Evolutionary conservation across 1,140 invertebrate species (phyloP).

Genomic region (Micrasema minimum): DNA sequence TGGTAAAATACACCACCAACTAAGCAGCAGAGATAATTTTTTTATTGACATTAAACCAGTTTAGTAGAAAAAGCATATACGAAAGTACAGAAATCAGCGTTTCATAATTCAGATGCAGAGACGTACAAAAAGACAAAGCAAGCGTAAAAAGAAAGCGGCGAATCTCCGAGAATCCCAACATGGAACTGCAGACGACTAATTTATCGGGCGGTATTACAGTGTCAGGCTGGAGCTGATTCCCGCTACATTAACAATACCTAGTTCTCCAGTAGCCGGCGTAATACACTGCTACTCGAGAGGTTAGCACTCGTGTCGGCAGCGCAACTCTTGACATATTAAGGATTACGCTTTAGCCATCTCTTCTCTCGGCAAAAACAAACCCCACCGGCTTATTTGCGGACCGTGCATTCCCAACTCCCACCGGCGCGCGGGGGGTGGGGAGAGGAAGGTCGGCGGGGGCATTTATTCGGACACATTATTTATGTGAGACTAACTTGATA

Average conservation of each 20-base stretch:
- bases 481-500: not conserved
- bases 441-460: not conserved
- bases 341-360: conserved; percentile 35
- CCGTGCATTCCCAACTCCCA: no score
- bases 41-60: no score
- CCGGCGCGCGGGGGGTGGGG: conserved; percentile 11
- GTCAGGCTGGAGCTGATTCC: no score
- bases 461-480: not conserved
- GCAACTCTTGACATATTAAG: conserved; percentile 47
- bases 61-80: no score
- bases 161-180: conserved; percentile 29
- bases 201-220: conserved; percentile 29
- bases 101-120: no score
- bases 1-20: no score
- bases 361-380: conserved; percentile 17
- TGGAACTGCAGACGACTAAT: conserved; percentile 5
- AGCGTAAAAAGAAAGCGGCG: conserved; percentile 11
- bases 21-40: no score
- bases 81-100: no score
- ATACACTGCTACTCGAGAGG: conserved; percentile 36
- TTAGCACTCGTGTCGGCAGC: conserved; percentile 46
- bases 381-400: conserved; percentile 28
- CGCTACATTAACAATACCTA: no score
- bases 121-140: conserved; percentile 8
- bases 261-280: no score